phyloP scores from a whole-genome alignment of 2,888 invertebrate genomes.

The Oligia latruncula region DNA sequence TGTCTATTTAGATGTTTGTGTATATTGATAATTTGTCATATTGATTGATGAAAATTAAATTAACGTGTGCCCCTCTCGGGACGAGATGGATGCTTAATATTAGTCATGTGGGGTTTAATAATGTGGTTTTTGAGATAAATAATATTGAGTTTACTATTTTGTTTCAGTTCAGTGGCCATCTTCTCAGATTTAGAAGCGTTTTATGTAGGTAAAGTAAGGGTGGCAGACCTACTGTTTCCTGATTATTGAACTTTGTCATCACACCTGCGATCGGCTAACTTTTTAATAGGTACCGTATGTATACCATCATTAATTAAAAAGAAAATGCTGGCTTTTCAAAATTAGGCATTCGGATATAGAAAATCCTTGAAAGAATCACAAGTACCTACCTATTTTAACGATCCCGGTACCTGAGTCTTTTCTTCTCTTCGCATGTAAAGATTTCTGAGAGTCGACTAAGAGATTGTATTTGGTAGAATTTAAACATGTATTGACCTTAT shows the following conservation, averaged over 20 bases:
- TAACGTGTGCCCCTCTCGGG: conserved; percentile 40
- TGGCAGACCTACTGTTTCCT: not conserved
- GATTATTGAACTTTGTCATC: too few relatives aligned
- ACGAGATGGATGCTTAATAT: conserved; percentile 27
- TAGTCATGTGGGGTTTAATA: conserved; percentile 22
- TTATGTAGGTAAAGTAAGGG: not conserved
- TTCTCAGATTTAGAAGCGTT: not conserved
- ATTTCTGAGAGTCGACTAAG: not conserved
- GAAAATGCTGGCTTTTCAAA: not conserved
- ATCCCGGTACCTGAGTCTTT: not conserved
- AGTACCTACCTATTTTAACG: conserved; percentile 7
- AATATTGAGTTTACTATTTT: not conserved
- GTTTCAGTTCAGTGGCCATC: not conserved
- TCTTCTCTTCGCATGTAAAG: not conserved
- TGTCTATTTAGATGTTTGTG: conserved; percentile 39
- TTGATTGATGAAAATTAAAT: conserved; percentile 64
- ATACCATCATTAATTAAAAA: not conserved
- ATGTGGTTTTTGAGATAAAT: conserved; percentile 8
- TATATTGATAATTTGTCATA: conserved; percentile 58
- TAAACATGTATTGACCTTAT: not conserved
- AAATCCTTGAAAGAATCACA: conserved; percentile 8
- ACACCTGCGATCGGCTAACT: not conserved
- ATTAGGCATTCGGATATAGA: not conserved
- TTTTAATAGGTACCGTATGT: not conserved
- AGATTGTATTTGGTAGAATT: conserved; percentile 6